A percentile compares a stretch with the other conserved stretches of the same genome.
Evolutionary conservation across 2,888 invertebrate genomes (phyloP).

Genomic region (Serripes groenlandicus): DNA sequence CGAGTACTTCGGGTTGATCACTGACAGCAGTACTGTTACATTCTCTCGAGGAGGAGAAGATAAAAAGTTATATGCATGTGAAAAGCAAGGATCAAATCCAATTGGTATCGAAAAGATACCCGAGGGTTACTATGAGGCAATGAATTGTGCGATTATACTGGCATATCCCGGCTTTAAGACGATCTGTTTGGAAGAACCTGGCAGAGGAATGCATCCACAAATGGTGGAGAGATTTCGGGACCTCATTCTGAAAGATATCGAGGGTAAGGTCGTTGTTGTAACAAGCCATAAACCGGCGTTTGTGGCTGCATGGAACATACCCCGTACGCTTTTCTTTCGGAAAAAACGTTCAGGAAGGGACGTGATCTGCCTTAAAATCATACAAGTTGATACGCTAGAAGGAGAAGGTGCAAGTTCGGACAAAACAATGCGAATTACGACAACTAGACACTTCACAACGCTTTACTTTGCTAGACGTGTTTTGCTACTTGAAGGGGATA

Average conservation of each 20-base stretch:
- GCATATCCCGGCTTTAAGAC: slow-evolving; percentile 36
- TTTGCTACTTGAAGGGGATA: slow-evolving; percentile 22
- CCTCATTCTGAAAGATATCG: slow-evolving; percentile 12
- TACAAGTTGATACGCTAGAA: too few species aligned
- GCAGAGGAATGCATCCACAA: slow-evolving; percentile 65
- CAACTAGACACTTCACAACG: neutral
- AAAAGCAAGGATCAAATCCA: neutral
- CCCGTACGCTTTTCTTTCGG: slow-evolving; percentile 9
- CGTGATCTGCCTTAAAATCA: neutral
- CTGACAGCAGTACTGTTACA: neutral
- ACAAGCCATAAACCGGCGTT: slow-evolving; percentile 24
- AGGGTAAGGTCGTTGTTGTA: slow-evolving; percentile 13
- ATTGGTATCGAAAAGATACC: slow-evolving; percentile 40
- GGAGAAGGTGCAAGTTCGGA: too few species aligned
- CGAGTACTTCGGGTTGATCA: slow-evolving; percentile 4
- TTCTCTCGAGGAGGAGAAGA: neutral
- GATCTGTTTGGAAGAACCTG: slow-evolving; percentile 54
- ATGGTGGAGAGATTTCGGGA: slow-evolving; percentile 51
- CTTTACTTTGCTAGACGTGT: slow-evolving; percentile 20
- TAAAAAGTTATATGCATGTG: neutral
- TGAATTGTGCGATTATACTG: slow-evolving; percentile 46
- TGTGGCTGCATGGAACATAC: slow-evolving; percentile 19
- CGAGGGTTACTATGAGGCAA: slow-evolving; percentile 59
- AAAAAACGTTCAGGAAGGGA: neutral
- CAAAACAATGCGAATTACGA: neutral